Evolutionary conservation across 2,113 vertebrate genomes (phyloP).

Genomic region (Macaca fascicularis): DNA sequence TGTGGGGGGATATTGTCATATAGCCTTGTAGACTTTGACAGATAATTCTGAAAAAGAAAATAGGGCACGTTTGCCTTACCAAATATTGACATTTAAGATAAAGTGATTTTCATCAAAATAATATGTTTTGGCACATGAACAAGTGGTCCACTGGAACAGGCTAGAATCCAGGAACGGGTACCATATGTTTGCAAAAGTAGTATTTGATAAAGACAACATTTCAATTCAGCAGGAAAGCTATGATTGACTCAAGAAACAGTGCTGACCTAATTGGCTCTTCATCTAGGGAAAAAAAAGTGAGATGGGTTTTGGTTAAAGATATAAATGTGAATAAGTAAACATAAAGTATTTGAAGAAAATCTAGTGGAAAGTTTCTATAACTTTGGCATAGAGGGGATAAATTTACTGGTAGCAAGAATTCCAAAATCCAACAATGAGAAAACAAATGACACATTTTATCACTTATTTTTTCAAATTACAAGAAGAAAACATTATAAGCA

Average conservation of each 20-base stretch:
- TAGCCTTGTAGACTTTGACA: background rate
- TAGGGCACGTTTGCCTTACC: background rate
- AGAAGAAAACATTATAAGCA: background rate
- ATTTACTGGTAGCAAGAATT: background rate
- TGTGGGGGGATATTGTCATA: background rate
- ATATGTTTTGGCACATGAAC: background rate
- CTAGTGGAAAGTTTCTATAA: background rate
- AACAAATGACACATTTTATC: background rate
- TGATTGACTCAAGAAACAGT: background rate
- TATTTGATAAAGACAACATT: background rate
- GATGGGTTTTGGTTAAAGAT: background rate
- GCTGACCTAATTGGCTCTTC: background rate
- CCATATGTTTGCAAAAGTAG: background rate
- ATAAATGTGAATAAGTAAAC: background rate
- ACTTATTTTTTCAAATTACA: background rate
- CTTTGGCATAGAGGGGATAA: background rate
- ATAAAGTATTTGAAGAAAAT: background rate
- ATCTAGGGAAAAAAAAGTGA: background rate
- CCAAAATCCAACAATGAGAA: background rate
- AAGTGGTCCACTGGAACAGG: background rate
- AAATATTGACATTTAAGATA: constrained; percentile 32
- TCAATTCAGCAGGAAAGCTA: background rate
- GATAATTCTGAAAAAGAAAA: constrained; percentile 27
- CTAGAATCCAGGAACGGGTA: background rate
- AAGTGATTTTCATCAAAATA: background rate